These are phyloP conservation scores for Gephyroberyx darwinii DNA, from an alignment of 2,797 vertebrate species.

Conservation along the genomic window DNA sequence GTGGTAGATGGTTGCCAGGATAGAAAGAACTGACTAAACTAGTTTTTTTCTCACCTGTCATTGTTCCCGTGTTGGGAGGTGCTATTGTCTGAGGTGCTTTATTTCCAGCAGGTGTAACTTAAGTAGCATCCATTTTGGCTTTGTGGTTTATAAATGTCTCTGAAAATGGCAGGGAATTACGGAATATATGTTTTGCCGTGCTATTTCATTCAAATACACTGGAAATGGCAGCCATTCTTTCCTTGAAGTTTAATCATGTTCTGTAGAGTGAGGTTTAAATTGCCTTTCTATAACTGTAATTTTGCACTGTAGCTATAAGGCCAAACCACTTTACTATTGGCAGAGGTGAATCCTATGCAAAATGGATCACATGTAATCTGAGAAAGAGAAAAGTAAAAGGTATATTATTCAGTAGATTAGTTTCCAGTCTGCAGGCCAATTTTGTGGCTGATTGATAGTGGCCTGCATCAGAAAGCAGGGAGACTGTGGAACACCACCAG, in stretches of 20 bases:
- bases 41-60: slow-evolving; percentile 57
- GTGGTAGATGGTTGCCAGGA: slow-evolving; percentile 5
- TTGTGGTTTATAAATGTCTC: not conserved
- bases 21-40: slow-evolving; percentile 60
- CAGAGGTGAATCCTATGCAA: slow-evolving; percentile 65
- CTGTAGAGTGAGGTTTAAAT: slow-evolving; percentile 20
- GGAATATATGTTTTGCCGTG: not conserved
- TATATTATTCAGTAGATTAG: slow-evolving; percentile 74
- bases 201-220: slow-evolving; percentile 23
- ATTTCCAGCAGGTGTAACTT: slow-evolving; percentile 43
- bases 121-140: not conserved
- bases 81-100: slow-evolving; percentile 35
- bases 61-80: slow-evolving; percentile 21
- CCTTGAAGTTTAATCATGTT: slow-evolving; percentile 24
- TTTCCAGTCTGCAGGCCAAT: slow-evolving; percentile 62
- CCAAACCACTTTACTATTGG: slow-evolving; percentile 34
- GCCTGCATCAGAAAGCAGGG: slow-evolving; percentile 48
- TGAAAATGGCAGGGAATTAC: not conserved
- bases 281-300: slow-evolving; percentile 14
- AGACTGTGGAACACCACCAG: slow-evolving; percentile 50
- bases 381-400: slow-evolving; percentile 55
- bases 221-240: slow-evolving; percentile 12
- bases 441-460: slow-evolving; percentile 72
- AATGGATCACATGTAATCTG: slow-evolving; percentile 70
- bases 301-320: slow-evolving; percentile 34